A percentile compares a stretch with the other conserved stretches of the same genome.
Evolutionary conservation across 2,888 invertebrate species (phyloP).

Genomic region (Bembecia ichneumoniformis): DNA sequence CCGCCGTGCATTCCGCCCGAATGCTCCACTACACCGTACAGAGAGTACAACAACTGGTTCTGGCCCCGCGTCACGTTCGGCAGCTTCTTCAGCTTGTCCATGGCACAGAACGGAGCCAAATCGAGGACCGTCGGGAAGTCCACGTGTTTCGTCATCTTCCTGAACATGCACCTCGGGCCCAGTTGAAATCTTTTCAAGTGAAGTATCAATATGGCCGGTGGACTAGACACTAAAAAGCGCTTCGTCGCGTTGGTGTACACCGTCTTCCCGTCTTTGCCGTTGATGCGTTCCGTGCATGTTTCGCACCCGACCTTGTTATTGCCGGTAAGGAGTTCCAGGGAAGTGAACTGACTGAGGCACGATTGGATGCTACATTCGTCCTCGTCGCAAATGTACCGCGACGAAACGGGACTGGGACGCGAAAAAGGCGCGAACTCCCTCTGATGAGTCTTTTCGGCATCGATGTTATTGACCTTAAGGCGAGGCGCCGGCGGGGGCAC

Average conservation of each 20-base stretch:
- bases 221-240: slow-evolving; percentile 88
- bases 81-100: slow-evolving; percentile 73
- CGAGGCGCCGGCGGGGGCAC: slow-evolving; percentile 30
- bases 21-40: slow-evolving; percentile 97
- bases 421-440: slow-evolving; percentile 43
- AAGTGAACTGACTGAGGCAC: slow-evolving; percentile 93
- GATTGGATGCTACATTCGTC: slow-evolving; percentile 89
- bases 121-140: slow-evolving; percentile 89
- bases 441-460: slow-evolving; percentile 35
- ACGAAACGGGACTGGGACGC: slow-evolving; percentile 68
- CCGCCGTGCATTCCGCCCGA: slow-evolving; percentile 90
- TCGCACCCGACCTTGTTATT: slow-evolving; percentile 95
- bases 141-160: slow-evolving; percentile 89
- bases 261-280: slow-evolving; percentile 78
- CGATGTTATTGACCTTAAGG: slow-evolving; percentile 39
- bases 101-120: slow-evolving; percentile 91
- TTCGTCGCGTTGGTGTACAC: slow-evolving; percentile 87
- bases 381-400: slow-evolving; percentile 80
- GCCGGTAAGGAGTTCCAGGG: slow-evolving; percentile 90
- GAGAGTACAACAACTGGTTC: slow-evolving; percentile 82
- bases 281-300: slow-evolving; percentile 84
- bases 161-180: slow-evolving; percentile 77
- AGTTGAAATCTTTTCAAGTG: slow-evolving; percentile 97
- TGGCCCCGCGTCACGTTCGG: slow-evolving; percentile 76
- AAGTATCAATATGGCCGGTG: slow-evolving; percentile 93